Evolutionary conservation across 2,797 vertebrate genomes (phyloP).

Genomic region (Poeciliopsis infans): DNA sequence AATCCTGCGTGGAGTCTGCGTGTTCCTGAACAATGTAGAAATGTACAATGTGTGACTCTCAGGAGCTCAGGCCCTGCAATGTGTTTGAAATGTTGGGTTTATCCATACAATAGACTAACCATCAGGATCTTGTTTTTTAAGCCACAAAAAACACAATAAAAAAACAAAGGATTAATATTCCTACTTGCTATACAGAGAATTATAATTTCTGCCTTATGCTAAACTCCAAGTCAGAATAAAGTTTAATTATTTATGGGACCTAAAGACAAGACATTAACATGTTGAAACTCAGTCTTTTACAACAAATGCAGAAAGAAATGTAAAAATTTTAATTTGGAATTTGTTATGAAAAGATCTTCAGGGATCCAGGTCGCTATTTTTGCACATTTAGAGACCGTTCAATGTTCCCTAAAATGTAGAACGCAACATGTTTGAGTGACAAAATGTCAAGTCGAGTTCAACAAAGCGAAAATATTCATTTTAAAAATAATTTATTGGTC

Average conservation of each 20-base stretch:
- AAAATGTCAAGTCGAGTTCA: neutral
- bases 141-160: too few relatives aligned
- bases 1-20: neutral
- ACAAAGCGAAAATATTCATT: conserved; percentile 28
- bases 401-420: neutral
- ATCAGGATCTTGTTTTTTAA: too few relatives aligned
- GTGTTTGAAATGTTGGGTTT: neutral
- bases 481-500: conserved; percentile 88
- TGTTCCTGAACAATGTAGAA: too few relatives aligned
- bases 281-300: too few relatives aligned
- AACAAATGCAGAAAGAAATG: neutral
- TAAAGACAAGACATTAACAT: neutral
- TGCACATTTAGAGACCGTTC: neutral
- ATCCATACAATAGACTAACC: too few relatives aligned
- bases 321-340: neutral
- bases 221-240: neutral
- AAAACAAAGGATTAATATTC: too few relatives aligned
- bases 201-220: too few relatives aligned
- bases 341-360: neutral
- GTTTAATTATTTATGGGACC: too few relatives aligned
- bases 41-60: neutral
- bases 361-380: too few relatives aligned
- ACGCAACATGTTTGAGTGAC: neutral
- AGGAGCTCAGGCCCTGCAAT: neutral
- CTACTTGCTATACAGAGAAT: too few relatives aligned